Evolutionary conservation across 2,888 invertebrate genomes (phyloP).

Genomic region (Thumatha senex): DNA sequence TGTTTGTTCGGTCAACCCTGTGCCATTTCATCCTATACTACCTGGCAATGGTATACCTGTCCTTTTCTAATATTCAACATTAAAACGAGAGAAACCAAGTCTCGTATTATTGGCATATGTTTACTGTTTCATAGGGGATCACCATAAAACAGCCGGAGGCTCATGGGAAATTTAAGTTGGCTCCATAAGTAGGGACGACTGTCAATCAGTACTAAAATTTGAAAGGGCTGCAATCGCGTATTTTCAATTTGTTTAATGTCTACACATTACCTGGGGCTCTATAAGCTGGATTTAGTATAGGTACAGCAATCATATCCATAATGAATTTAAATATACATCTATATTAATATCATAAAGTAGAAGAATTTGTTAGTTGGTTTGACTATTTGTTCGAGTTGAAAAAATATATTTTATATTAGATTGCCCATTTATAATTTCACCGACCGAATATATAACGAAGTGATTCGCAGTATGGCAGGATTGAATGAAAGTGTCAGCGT

Average conservation of each 20-base stretch:
- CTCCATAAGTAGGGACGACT: slow-evolving; percentile 62
- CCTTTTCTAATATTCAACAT: slow-evolving; percentile 37
- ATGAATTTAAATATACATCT: too few species aligned
- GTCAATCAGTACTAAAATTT: slow-evolving; percentile 73
- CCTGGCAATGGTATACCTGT: slow-evolving; percentile 42
- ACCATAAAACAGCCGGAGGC: slow-evolving; percentile 60
- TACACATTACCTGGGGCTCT: slow-evolving; percentile 30
- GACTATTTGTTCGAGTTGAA: too few species aligned
- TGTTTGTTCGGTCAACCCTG: slow-evolving; percentile 63
- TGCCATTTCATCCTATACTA: slow-evolving; percentile 43
- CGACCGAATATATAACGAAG: too few species aligned
- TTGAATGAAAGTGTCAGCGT: too few species aligned
- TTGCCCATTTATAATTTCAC: too few species aligned
- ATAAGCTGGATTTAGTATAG: slow-evolving; percentile 21
- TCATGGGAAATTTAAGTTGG: slow-evolving; percentile 73
- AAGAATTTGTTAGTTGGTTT: too few species aligned
- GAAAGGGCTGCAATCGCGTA: slow-evolving; percentile 53
- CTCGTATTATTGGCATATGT: slow-evolving; percentile 51
- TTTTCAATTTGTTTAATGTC: slow-evolving; percentile 70
- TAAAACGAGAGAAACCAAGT: slow-evolving; percentile 44
- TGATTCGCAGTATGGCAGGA: too few species aligned
- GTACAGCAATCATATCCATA: background rate
- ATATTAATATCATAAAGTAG: too few species aligned
- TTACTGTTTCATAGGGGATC: slow-evolving; percentile 57
- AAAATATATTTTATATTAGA: too few species aligned